Base-by-base conservation (phyloP, 53 echinoderm and acorn worm genomes). In the Paracentrotus lividus region DNA sequence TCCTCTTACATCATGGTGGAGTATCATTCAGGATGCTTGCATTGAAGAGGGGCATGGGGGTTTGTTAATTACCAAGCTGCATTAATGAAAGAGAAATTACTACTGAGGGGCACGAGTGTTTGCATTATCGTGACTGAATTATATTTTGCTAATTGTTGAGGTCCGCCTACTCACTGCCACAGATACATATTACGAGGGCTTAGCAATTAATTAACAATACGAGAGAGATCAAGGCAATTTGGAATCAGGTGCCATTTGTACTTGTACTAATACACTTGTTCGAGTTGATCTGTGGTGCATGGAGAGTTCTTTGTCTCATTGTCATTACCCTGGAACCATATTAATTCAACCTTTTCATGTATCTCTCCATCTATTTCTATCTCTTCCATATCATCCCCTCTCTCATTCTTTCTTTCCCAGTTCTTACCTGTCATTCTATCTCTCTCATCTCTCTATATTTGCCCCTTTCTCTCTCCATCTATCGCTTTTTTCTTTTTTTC, bases 201-300 rank as follows among this genome's bases (percentile, higher is more conserved):
- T 40, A 18, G 38, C 27, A 72, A 72, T 72, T 72, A 72, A 72
- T 72, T 72, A 18, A 72, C 72, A 69, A 38, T 40, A 38, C 34
- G 16, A 40, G 36, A 18, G 16, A 72, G 38, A 72, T 36, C 36
- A 36, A 72, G 36, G 72, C 40, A 40, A 40, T 38, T 72, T 13
- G 72, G 40, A 38, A 72, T 72, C 72, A 72, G 72, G 72, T 72
- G 72, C 72, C 5, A 72, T 72, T 72, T 36, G 15, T 72, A 40
- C 16, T 10, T 40, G 32, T 72, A 72, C 40, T 21, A 72, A 72
- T 72, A 16, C 40, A 72, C 72, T 72, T 72, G 72, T 72, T 72
- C 72, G 0, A 20, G 21, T 38, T 72, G 40, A 72, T 40, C 40
- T 5, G 21, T 36, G 40, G 40, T 4, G 40, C 21, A 72, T 72